Evolutionary conservation across 1,140 invertebrate species (phyloP).

Genomic region (Leptestheria dahalacensis): DNA sequence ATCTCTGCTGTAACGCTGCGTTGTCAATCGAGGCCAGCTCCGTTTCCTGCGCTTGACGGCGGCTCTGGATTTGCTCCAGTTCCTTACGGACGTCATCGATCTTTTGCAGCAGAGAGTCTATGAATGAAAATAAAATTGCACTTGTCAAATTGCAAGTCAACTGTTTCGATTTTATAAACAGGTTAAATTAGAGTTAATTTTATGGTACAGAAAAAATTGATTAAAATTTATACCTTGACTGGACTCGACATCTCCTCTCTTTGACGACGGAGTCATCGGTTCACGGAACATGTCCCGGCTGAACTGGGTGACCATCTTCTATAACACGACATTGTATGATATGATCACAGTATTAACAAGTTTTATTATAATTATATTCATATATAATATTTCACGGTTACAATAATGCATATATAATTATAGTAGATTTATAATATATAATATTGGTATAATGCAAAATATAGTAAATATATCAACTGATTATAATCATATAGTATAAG

Average conservation of each 20-base stretch:
- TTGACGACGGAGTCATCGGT: conserved; percentile 9
- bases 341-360: background rate
- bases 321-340: conserved; percentile 15
- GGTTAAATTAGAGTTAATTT: background rate
- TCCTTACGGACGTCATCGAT: conserved; percentile 35
- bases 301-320: conserved; percentile 34
- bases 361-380: conserved; percentile 11
- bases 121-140: conserved; percentile 15
- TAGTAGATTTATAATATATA: too few relatives aligned
- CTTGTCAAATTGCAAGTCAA: too few relatives aligned
- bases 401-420: too few relatives aligned
- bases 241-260: background rate
- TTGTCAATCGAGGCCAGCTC: conserved; percentile 78
- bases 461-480: too few relatives aligned
- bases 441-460: too few relatives aligned
- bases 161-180: too few relatives aligned
- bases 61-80: conserved; percentile 49
- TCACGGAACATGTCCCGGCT: conserved; percentile 37
- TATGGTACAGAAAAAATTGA: too few relatives aligned
- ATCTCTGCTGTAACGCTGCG: conserved; percentile 56
- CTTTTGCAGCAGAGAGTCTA: conserved; percentile 28
- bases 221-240: too few relatives aligned
- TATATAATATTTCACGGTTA: conserved; percentile 17
- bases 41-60: conserved; percentile 56
- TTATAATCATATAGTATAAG: too few relatives aligned